A percentile compares a stretch with the other conserved stretches of the same genome.
These are phyloP conservation scores for Thyatira batis DNA, from an alignment of 2,888 invertebrate species.

Conservation along the genomic window DNA sequence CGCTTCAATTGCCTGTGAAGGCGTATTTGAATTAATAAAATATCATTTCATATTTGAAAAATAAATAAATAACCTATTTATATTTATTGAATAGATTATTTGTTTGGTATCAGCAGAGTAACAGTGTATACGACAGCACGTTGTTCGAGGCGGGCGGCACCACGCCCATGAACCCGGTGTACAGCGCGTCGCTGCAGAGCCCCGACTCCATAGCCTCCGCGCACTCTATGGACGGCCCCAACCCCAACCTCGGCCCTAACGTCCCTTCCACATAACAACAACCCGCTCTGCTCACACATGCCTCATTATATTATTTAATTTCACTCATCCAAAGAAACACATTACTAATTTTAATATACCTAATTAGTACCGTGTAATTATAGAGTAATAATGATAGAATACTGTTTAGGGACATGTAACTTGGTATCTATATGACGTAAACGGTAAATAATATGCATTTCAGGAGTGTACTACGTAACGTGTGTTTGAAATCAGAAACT, in stretches of 20 bases:
- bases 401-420: neutral
- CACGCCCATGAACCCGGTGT: slow-evolving; percentile 85
- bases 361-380: slow-evolving; percentile 26
- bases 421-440: neutral
- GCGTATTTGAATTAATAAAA: no score
- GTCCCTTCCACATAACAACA: slow-evolving; percentile 69
- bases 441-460: neutral
- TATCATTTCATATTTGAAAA: no score
- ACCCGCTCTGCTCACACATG: neutral
- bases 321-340: slow-evolving; percentile 26
- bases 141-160: slow-evolving; percentile 85
- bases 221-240: slow-evolving; percentile 69
- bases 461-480: neutral
- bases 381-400: slow-evolving; percentile 21
- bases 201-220: slow-evolving; percentile 86
- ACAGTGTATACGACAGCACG: slow-evolving; percentile 88
- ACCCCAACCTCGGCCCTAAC: slow-evolving; percentile 46
- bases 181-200: slow-evolving; percentile 87
- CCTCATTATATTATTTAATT: slow-evolving; percentile 6
- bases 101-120: slow-evolving; percentile 78
- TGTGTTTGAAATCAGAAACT: no score
- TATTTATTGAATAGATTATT: neutral
- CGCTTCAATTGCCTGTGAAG: no score
- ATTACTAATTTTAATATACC: slow-evolving; percentile 28
- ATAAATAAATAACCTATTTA: no score